Base-by-base conservation (phyloP, 2,888 invertebrate genomes). In the Axea sp. region DNA sequence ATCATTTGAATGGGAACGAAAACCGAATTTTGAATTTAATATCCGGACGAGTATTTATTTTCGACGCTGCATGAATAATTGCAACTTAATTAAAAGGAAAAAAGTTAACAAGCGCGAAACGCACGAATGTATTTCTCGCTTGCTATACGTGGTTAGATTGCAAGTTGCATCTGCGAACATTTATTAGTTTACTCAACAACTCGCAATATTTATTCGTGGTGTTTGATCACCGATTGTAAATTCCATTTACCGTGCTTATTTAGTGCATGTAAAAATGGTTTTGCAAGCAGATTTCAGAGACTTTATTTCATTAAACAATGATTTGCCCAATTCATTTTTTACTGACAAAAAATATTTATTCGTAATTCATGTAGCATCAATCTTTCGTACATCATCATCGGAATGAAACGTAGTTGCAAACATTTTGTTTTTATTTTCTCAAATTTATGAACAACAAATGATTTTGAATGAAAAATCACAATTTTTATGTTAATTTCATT, bases 141-240 rank as follows among this genome's bases (percentile, higher is more conserved):
- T 3, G 64, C 17, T 26, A 53, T 53, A 28, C 22, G 12, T 57
- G 26, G 4, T n/a, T 28, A 35, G 43, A 53, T 53, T 64, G 53
- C 45, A 17, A 22, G 14, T 11, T 14, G 55, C 45, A 53, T 67
- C 47, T 17, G 55, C 30, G 28, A 30, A 33, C 35, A 49, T 68
- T 68, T 68, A 68, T 59, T 55, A 65, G 65, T 65, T 65, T 55
- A 37, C 45, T 53, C 53, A 37, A 67, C 57, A 67, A 68, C 68
- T 68, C 49, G 49, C 51, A 15, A 33, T 68, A 59, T 68, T 68
- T 68, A 68, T 68, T 64, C 57, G 57, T 22, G 43, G 49, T 49
- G 55, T 64, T 71, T 71, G 64, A 57, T 71, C 71, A 35, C 41
- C 57, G 35, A 64, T 71, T 71, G 71, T 71, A 41, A 71, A 64